phyloP scores from a whole-genome alignment of 2,113 vertebrate species.

The Pteruthius melanotis region DNA sequence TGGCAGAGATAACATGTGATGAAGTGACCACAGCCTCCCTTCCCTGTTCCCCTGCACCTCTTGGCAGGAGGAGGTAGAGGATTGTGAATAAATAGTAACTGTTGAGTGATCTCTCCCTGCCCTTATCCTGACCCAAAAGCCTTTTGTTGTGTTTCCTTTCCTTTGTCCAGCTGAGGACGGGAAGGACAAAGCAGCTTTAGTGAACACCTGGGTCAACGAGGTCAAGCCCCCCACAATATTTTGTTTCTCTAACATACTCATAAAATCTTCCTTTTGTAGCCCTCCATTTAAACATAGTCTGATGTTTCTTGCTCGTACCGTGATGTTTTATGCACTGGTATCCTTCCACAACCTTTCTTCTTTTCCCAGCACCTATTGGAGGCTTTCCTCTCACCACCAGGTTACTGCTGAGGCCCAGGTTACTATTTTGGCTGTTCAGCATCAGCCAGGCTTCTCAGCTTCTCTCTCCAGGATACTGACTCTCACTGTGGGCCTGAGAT shows the following conservation, averaged over 20 bases:
- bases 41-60: background rate
- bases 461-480: background rate
- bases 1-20: background rate
- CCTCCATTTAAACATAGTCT: fast-evolving
- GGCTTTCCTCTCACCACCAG: background rate
- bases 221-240: background rate
- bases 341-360: background rate
- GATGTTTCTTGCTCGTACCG: fast-evolving
- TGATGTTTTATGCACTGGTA: background rate
- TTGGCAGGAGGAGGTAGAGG: background rate
- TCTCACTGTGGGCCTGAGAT: background rate
- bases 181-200: background rate
- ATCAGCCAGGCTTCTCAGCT: background rate
- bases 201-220: background rate
- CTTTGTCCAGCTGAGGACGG: background rate
- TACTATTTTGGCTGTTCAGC: background rate
- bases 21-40: background rate
- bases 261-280: background rate
- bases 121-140: background rate
- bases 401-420: background rate
- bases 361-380: fast-evolving
- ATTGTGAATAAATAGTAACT: background rate
- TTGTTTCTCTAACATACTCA: background rate
- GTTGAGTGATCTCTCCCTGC: background rate
- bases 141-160: background rate